Evolutionary conservation across 2,797 vertebrate species (phyloP), one percentile per base, ranked within the genome.

Genomic region (Acomys russatus): DNA sequence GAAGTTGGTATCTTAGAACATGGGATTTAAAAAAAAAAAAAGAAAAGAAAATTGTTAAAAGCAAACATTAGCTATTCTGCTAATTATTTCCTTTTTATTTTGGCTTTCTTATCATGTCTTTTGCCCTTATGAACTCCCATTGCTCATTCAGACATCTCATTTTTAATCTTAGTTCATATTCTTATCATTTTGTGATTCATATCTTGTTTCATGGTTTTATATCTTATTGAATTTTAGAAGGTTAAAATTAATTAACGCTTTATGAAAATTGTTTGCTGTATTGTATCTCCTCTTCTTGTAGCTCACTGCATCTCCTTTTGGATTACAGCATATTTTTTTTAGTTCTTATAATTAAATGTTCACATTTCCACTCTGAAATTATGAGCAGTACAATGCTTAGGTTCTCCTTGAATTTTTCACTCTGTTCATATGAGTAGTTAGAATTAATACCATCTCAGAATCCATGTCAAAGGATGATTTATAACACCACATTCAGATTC

Each of bases 171-270:
- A 92, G 28, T 90, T 88, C 71, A 71, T 90, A 83, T 70, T 94
- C 8, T 88, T 94, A 56, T 88, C 35, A 49, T 86, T 93, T 96
- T 20, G 71, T 96, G n/a, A 71, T 92, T 92, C 23, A 30, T 70
- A 73, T 80, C 35, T 95, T 96, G 2, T 64, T 93, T 74, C 25
- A 23, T 51, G 4, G 3, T 10, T 66, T 35, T 91, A 10, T 59
- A 74, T 80, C 56, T 92, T 90, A 91, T 82, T 90, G 49, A 94
- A 87, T 88, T 84, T 94, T 79, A 92, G 8, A 28, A 78, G 11
- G 18, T 11, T 79, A 66, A 88, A 44, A 22, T 88, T 94, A 90
- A 86, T 91, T 79, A 92, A 54, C n/a, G 30, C 12, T 59, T 33
- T 18, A 70, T 10, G 87, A 83, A 87, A 86, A 70, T 86, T 63